Base-by-base conservation (phyloP, 2,888 invertebrate species). In the Diaprepes abbreviatus region DNA sequence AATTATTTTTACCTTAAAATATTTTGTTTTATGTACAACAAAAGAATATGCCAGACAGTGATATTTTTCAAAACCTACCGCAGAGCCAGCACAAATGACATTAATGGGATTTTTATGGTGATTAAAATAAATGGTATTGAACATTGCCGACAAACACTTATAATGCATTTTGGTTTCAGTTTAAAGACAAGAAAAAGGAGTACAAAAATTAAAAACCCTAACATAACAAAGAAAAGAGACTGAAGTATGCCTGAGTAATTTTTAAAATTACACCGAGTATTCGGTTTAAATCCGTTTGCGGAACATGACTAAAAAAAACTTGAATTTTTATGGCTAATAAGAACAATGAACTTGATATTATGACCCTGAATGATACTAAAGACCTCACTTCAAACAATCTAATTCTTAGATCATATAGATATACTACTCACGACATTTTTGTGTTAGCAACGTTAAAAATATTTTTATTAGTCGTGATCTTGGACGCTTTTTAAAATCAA, bases 291-390 rank as follows among this genome's bases (percentile, higher is more conserved):
- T 50, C 48, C 48, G 48, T 50, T 50, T 50, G 48, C 48, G 48
- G 48, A 28, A 50, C 28, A 50, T 50, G 48, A 45, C 12, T n/a
- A 31, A 28, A 33, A 59, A 58, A 58, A 60, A 45, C 31, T 31
- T 19, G 45, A 60, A 35, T 60, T 60, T 50, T 50, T 60, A 40
- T 58, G 38, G 58, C 14, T 58, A 70, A 71, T 73, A 68, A 72
- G 76, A 75, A 73, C 77, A 74, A 67, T 77, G 77, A 77, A 77
- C 77, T 66, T 70, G 58, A 45, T 59, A n/a, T 50, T 71, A 65
- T 72, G 76, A 74, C 77, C 76, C 74, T 76, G 76, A 74, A 75
- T 72, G 67, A 71, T 74, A 71, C 70, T 74, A 75, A 76, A 75
- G 74, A 75, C 75, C 76, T 65, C 74, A 43, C 17, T 54, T 54